Percentiles rank a stretch among this genome's conserved stretches.
phyloP scores from a whole-genome alignment of 1,140 invertebrate species.

The Drosophila ambigua region DNA sequence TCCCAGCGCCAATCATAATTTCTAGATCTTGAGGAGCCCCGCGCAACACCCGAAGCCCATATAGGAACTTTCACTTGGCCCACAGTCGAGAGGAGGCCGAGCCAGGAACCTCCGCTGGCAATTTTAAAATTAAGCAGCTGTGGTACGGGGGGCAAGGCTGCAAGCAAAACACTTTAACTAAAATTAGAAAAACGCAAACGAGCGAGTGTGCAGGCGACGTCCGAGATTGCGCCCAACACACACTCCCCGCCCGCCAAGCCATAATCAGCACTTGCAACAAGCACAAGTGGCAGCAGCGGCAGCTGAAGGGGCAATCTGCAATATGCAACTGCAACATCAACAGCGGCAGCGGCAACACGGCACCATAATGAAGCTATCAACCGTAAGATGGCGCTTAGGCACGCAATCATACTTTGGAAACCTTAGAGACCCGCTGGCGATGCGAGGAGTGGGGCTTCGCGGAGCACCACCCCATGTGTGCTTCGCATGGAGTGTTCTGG shows the following conservation, averaged over 20 bases:
- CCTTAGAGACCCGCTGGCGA: conserved; percentile 34
- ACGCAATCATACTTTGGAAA: conserved; percentile 72
- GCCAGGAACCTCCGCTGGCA: conserved; percentile 39
- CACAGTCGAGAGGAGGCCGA: conserved; percentile 50
- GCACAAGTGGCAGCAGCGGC: conserved; percentile 20
- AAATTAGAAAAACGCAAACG: conserved; percentile 53
- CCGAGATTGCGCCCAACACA: conserved; percentile 24
- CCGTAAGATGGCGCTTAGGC: conserved; percentile 79
- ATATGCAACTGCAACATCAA: conserved; percentile 27
- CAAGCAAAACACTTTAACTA: conserved; percentile 47
- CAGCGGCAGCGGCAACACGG: conserved; percentile 49
- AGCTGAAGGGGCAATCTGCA: conserved; percentile 22
- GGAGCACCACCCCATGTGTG: conserved; percentile 14
- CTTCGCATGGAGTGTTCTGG: not conserved
- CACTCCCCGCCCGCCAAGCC: conserved; percentile 29
- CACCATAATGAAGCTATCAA: conserved; percentile 80
- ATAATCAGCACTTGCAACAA: conserved; percentile 76
- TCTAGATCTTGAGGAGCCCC: conserved; percentile 54
- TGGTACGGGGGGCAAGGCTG: conserved; percentile 30
- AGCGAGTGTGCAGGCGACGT: conserved; percentile 58
- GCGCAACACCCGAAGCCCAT: conserved; percentile 50
- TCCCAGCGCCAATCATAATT: conserved; percentile 64
- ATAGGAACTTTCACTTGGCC: conserved; percentile 68
- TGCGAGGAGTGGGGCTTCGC: conserved; percentile 1
- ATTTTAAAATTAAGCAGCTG: conserved; percentile 70